Conservation (phyloP, 2,113 vertebrate species). For the Siniperca knerii region DNA sequence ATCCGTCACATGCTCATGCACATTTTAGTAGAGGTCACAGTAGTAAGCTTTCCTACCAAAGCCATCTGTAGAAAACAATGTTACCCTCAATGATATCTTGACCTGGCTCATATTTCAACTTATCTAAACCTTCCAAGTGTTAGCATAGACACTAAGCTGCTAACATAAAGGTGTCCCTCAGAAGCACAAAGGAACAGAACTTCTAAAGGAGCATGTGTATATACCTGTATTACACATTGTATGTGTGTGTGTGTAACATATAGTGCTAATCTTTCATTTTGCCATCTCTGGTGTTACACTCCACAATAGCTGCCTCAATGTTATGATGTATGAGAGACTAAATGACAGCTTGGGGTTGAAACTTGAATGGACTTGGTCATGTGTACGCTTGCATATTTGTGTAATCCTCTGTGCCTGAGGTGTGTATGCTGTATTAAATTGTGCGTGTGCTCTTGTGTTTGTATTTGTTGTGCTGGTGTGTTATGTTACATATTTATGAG, state of each 20-base stretch:
- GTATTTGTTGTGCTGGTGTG: background rate
- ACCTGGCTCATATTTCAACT: constrained; percentile 28
- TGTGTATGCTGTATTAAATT: background rate
- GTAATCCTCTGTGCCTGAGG: constrained; percentile 27
- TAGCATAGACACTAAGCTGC: constrained; percentile 6
- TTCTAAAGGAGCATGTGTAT: constrained; percentile 5
- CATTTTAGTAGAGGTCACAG: constrained; percentile 14
- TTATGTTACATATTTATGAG: constrained; percentile 8
- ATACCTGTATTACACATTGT: background rate
- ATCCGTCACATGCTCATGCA: constrained; percentile 15
- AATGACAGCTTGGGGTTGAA: constrained; percentile 49
- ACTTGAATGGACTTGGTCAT: constrained; percentile 49
- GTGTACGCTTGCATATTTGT: constrained; percentile 44
- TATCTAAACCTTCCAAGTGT: constrained; percentile 20
- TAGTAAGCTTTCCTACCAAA: background rate
- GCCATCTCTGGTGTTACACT: constrained; percentile 10
- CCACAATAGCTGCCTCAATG: constrained; percentile 39
- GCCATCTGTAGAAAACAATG: constrained; percentile 13
- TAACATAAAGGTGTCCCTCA: background rate
- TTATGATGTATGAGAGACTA: constrained; percentile 57
- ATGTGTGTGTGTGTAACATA: constrained; percentile 2
- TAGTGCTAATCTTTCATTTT: constrained; percentile 41
- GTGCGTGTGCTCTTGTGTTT: background rate
- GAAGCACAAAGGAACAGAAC: constrained; percentile 17
- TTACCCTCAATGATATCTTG: constrained; percentile 15